phyloP scores from a whole-genome alignment of 1,140 invertebrate genomes.

The Tetramorium alpestre region DNA sequence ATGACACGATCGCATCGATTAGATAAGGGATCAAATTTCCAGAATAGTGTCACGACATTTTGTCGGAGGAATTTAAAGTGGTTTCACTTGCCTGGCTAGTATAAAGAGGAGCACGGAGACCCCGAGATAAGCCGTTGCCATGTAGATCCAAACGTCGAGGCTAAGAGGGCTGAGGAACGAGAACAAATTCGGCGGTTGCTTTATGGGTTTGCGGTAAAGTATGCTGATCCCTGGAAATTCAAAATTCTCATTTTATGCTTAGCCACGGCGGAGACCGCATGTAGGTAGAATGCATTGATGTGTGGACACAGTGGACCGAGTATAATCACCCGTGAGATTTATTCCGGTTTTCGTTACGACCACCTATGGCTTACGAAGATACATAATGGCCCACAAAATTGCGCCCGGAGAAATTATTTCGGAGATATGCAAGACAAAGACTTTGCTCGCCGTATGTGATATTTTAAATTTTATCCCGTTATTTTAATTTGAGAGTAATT shows the following conservation, averaged over 20 bases:
- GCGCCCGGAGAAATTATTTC: slow-evolving; percentile 32
- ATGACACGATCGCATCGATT: slow-evolving; percentile 31
- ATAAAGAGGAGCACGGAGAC: slow-evolving; percentile 97
- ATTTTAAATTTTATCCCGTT: slow-evolving; percentile 5
- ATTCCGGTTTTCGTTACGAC: slow-evolving; percentile 34
- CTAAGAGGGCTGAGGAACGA: slow-evolving; percentile 97
- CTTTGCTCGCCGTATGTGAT: no score
- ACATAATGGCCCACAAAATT: slow-evolving; percentile 31
- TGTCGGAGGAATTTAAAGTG: slow-evolving; percentile 50
- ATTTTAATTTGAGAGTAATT: slow-evolving; percentile 18
- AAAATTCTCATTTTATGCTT: slow-evolving; percentile 57
- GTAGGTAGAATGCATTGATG: slow-evolving; percentile 44
- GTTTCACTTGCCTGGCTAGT: slow-evolving; percentile 91
- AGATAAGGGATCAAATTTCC: slow-evolving; percentile 35
- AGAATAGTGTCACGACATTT: slow-evolving; percentile 47
- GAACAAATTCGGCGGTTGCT: slow-evolving; percentile 96
- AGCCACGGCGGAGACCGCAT: neutral
- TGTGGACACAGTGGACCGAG: slow-evolving; percentile 41
- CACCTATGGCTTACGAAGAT: slow-evolving; percentile 10
- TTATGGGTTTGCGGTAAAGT: slow-evolving; percentile 95
- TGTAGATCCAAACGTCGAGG: slow-evolving; percentile 98
- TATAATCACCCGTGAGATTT: slow-evolving; percentile 52
- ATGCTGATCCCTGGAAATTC: slow-evolving; percentile 91
- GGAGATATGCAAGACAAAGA: slow-evolving; percentile 3
- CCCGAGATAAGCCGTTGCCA: slow-evolving; percentile 96